A percentile compares a stretch with the other conserved stretches of the same genome.
Evolutionary conservation across 2,888 invertebrate genomes (phyloP).

Genomic region (Leucophenga montana): DNA sequence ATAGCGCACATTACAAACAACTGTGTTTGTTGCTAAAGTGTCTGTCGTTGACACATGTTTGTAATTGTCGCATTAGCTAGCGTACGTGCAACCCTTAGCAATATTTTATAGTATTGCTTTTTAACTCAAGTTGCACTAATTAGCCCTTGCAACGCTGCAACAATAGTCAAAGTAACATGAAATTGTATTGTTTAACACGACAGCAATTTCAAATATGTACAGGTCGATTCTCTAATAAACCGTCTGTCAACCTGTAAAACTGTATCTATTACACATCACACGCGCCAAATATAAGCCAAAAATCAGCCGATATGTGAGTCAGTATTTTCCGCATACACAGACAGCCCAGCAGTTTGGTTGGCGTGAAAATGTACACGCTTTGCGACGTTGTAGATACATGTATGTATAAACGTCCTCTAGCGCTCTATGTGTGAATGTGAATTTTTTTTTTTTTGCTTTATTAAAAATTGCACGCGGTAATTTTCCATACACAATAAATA

Average conservation of each 20-base stretch:
- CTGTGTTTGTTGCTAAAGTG: no score
- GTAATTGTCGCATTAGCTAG: no score
- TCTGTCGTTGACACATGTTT: no score
- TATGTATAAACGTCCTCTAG: no score
- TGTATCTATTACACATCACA: not conserved
- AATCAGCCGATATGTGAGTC: slow-evolving; percentile 7
- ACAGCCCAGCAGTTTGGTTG: not conserved
- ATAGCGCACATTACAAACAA: no score
- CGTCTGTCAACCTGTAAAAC: slow-evolving; percentile 13
- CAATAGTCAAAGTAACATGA: not conserved
- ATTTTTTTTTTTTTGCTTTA: not conserved
- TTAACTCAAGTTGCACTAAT: no score
- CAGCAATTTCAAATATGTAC: no score
- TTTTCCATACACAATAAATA: slow-evolving; percentile 17
- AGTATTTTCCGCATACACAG: not conserved
- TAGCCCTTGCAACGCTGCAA: no score
- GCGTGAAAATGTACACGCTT: not conserved
- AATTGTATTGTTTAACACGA: no score
- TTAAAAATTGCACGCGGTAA: slow-evolving; percentile 17
- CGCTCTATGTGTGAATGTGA: no score
- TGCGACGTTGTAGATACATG: not conserved
- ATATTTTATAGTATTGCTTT: no score
- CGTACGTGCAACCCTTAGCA: no score
- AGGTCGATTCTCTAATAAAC: not conserved
- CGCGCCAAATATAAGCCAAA: not conserved